A percentile compares a stretch with the other conserved stretches of the same genome.
These are phyloP conservation scores for Agrotis clavis DNA, from an alignment of 2,888 invertebrate genomes.

Conservation along the genomic window DNA sequence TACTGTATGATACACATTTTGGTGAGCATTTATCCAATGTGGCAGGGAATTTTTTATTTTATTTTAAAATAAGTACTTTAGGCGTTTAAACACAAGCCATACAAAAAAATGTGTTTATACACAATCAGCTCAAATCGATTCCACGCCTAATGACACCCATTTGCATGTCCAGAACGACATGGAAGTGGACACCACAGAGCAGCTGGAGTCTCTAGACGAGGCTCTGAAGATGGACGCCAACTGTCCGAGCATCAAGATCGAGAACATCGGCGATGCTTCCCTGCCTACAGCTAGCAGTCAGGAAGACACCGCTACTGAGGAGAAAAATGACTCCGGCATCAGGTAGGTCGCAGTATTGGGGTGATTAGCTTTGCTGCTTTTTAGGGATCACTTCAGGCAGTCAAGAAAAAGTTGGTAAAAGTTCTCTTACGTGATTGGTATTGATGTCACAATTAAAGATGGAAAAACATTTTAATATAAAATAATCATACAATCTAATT, in stretches of 20 bases:
- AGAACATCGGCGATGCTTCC: slow-evolving; percentile 79
- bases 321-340: slow-evolving; percentile 89
- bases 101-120: neutral
- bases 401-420: too few species aligned
- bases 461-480: too few species aligned
- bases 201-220: slow-evolving; percentile 80
- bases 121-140: neutral
- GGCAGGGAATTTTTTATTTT: too few species aligned
- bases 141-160: neutral
- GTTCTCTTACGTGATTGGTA: too few species aligned
- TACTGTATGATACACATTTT: too few species aligned
- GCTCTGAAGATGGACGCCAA: slow-evolving; percentile 76
- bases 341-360: slow-evolving; percentile 72
- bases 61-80: too few species aligned
- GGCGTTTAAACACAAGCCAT: neutral
- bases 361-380: slow-evolving; percentile 33
- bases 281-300: slow-evolving; percentile 81
- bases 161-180: slow-evolving; percentile 77
- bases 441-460: too few species aligned
- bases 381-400: neutral
- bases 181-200: slow-evolving; percentile 82
- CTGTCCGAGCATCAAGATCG: slow-evolving; percentile 87
- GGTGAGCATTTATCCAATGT: too few species aligned
- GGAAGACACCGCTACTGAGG: slow-evolving; percentile 84
- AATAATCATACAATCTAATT: too few species aligned